Evolutionary conservation across 2,113 vertebrate species (phyloP).

Genomic region (Gasterosteus aculeatus): DNA sequence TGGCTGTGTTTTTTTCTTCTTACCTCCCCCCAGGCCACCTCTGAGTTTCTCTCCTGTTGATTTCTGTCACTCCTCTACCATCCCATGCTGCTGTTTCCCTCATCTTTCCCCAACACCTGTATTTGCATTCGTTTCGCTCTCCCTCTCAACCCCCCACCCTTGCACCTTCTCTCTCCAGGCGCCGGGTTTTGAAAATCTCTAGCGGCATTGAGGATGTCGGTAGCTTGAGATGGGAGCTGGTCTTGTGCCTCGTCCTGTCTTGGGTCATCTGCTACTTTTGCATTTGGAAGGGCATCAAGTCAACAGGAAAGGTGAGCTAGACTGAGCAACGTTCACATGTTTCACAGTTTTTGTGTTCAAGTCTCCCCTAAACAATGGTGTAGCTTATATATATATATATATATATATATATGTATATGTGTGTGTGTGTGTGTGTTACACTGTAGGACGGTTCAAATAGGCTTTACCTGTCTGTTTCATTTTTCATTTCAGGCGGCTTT

Average conservation of each 20-base stretch:
- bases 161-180: slow-evolving; percentile 35
- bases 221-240: slow-evolving; percentile 68
- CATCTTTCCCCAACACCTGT: neutral
- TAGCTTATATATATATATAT: neutral
- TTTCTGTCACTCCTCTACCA: neutral
- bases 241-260: slow-evolving; percentile 64
- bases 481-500: slow-evolving; percentile 48
- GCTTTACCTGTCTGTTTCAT: neutral
- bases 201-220: slow-evolving; percentile 67
- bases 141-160: neutral
- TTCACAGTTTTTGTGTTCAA: neutral
- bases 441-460: neutral
- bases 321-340: neutral
- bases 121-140: slow-evolving; percentile 3
- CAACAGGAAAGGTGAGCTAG: slow-evolving; percentile 66
- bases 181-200: slow-evolving; percentile 65
- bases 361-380: neutral
- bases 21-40: too few species aligned
- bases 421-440: neutral
- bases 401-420: too few species aligned
- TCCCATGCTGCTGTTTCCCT: neutral
- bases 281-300: slow-evolving; percentile 73
- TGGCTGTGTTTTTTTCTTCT: neutral
- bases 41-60: neutral
- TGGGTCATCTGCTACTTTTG: slow-evolving; percentile 74